phyloP scores from a whole-genome alignment of 1,140 invertebrate species.

The Colletes latitarsis region DNA sequence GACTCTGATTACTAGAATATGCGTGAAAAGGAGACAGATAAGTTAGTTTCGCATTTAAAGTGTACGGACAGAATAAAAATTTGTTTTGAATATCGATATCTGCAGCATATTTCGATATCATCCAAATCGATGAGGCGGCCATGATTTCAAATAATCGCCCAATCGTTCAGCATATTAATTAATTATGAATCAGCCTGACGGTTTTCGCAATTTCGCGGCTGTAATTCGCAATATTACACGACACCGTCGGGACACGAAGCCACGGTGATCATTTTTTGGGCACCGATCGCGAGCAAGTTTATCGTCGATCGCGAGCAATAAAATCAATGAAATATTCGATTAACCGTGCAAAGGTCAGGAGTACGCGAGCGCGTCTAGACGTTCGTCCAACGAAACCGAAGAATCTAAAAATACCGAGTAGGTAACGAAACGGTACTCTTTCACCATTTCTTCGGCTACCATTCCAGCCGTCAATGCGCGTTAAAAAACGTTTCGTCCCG shows the following conservation, averaged over 20 bases:
- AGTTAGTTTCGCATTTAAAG: too few relatives aligned
- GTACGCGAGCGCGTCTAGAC: background rate
- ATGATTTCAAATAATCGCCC: too few relatives aligned
- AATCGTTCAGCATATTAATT: conserved; percentile 9
- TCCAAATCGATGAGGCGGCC: too few relatives aligned
- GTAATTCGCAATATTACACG: background rate
- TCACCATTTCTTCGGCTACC: background rate
- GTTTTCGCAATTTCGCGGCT: background rate
- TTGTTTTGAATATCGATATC: too few relatives aligned
- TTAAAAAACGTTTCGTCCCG: background rate
- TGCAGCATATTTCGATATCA: too few relatives aligned
- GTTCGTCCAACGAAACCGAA: background rate
- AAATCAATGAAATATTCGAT: conserved; percentile 20
- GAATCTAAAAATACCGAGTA: conserved; percentile 16
- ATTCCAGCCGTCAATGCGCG: background rate
- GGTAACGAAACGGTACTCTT: background rate
- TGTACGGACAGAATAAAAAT: too few relatives aligned
- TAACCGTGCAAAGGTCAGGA: background rate
- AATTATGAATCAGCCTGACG: conserved; percentile 12
- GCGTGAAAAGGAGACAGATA: too few relatives aligned
- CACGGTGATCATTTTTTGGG: background rate
- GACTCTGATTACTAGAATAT: too few relatives aligned
- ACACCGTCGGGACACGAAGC: too few relatives aligned
- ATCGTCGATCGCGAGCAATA: background rate
- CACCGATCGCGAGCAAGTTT: background rate